These are phyloP conservation scores for Osmerus eperlanus DNA, from an alignment of 2,113 vertebrate genomes.

Conservation along the genomic window DNA sequence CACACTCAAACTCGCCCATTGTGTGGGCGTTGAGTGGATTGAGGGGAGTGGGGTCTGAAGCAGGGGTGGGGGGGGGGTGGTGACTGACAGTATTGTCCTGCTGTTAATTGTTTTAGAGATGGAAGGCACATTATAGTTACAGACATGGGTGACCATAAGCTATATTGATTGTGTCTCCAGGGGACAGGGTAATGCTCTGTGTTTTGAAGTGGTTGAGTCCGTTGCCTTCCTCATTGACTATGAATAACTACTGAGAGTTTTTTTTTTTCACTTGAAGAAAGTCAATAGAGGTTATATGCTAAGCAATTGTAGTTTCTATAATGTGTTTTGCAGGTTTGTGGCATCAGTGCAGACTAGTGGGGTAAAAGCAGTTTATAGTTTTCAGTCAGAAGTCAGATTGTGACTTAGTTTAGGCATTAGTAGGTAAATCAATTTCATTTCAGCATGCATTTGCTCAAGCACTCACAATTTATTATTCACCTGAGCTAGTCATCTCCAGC, in stretches of 20 bases:
- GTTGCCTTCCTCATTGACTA: slow-evolving; percentile 50
- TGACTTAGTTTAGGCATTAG: too few species aligned
- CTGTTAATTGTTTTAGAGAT: slow-evolving; percentile 64
- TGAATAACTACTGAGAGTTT: slow-evolving; percentile 42
- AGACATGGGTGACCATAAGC: slow-evolving; percentile 22
- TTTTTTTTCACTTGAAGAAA: slow-evolving; percentile 42
- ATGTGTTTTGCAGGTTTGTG: too few species aligned
- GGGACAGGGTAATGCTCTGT: slow-evolving; percentile 50
- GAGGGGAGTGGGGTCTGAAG: neutral
- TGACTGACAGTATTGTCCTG: slow-evolving; percentile 47
- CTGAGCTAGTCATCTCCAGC: too few species aligned
- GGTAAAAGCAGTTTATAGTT: too few species aligned
- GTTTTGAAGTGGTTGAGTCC: slow-evolving; percentile 48
- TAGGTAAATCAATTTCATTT: too few species aligned
- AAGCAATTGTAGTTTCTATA: neutral
- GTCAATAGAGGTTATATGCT: slow-evolving; percentile 49
- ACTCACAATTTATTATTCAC: too few species aligned
- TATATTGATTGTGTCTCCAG: slow-evolving; percentile 60
- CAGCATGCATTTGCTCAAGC: too few species aligned
- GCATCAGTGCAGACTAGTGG: too few species aligned
- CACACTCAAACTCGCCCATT: neutral
- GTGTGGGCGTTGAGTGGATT: neutral
- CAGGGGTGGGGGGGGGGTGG: slow-evolving; percentile 27
- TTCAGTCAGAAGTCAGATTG: too few species aligned
- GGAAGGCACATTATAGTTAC: slow-evolving; percentile 29